Percentiles rank a stretch among this genome's conserved stretches.
phyloP scores from a whole-genome alignment of 2,888 invertebrate species.

The Iphiclides podalirius region DNA sequence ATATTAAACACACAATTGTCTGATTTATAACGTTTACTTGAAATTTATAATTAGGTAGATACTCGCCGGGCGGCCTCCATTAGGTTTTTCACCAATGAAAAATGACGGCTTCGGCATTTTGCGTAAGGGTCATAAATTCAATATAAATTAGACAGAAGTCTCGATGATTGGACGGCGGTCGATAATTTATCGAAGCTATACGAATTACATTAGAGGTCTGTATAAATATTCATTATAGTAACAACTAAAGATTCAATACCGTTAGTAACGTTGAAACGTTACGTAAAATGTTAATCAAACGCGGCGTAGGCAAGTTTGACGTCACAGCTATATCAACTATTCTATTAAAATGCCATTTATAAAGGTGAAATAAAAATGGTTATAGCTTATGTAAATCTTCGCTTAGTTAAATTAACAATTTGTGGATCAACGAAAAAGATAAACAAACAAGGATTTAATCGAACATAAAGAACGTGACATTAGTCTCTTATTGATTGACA shows the following conservation, averaged over 20 bases:
- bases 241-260: neutral
- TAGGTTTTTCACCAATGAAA: constrained; percentile 27
- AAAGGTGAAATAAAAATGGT: too few species aligned
- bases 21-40: constrained; percentile 12
- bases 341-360: too few species aligned
- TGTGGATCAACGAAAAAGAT: too few species aligned
- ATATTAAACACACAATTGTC: too few species aligned
- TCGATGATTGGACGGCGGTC: constrained; percentile 21
- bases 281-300: neutral
- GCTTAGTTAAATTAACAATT: too few species aligned
- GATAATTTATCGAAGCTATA: constrained; percentile 18
- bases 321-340: too few species aligned
- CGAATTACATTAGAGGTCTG: constrained; percentile 12
- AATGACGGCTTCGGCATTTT: constrained; percentile 16
- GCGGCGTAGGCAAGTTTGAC: too few species aligned
- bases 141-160: constrained; percentile 23
- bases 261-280: neutral
- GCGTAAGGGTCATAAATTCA: constrained; percentile 17
- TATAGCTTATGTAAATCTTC: too few species aligned
- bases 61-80: constrained; percentile 13
- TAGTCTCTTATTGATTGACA: too few species aligned
- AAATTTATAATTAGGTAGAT: constrained; percentile 19
- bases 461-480: too few species aligned
- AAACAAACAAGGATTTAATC: too few species aligned
- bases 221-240: constrained; percentile 15